A percentile compares a stretch with the other conserved stretches of the same genome.
Evolutionary conservation across 2,797 vertebrate species (phyloP).

Genomic region (Menidia menidia): DNA sequence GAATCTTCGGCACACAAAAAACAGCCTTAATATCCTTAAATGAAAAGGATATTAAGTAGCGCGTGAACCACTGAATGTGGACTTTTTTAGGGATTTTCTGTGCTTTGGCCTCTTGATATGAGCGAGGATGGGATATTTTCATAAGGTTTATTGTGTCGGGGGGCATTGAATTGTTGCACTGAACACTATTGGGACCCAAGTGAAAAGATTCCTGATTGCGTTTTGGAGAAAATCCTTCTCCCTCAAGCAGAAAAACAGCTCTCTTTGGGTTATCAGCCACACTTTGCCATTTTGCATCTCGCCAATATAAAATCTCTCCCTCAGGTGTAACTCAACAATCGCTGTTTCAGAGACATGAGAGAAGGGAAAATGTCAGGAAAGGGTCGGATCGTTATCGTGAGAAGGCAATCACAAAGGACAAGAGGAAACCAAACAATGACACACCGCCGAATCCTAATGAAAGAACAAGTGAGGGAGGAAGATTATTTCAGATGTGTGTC

Average conservation of each 20-base stretch:
- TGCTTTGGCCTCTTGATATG: constrained; percentile 6
- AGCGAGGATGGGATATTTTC: background rate
- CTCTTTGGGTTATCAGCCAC: background rate
- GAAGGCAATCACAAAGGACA: constrained; percentile 25
- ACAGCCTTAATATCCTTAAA: constrained; percentile 7
- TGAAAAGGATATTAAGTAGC: constrained; percentile 10
- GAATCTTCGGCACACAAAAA: constrained; percentile 33
- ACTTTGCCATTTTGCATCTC: background rate
- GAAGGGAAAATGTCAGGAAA: constrained; percentile 15
- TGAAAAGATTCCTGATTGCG: constrained; percentile 14
- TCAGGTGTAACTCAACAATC: constrained; percentile 1
- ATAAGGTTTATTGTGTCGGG: background rate
- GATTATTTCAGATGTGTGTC: constrained; percentile 55
- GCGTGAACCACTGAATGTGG: constrained; percentile 11
- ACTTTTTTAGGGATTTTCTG: constrained; percentile 8
- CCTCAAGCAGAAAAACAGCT: constrained; percentile 15
- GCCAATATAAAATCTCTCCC: constrained; percentile 23
- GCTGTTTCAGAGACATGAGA: constrained; percentile 9
- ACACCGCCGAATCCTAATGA: constrained; percentile 50
- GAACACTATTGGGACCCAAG: background rate
- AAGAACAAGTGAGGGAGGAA: constrained; percentile 38
- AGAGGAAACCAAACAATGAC: background rate
- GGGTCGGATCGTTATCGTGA: constrained; percentile 44
- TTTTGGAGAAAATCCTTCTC: constrained; percentile 10
- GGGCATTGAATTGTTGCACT: background rate